Percentiles rank a stretch among this genome's conserved stretches.
phyloP scores from a whole-genome alignment of 1,140 invertebrate species.

The Leptinotarsa undecemlineata region DNA sequence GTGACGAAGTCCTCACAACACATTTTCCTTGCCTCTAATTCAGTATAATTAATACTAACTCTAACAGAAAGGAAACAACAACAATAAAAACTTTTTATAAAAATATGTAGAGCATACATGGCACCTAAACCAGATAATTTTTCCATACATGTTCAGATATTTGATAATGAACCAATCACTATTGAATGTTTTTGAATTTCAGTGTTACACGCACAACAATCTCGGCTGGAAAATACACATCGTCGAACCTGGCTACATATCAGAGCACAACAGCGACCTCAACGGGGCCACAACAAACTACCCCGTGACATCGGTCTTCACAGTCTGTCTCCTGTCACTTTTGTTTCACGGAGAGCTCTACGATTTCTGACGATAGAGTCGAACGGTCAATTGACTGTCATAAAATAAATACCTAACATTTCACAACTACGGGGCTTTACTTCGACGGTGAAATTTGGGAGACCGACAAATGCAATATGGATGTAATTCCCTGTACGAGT shows the following conservation, averaged over 20 bases:
- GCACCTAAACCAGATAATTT: too few relatives aligned
- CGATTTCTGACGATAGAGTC: constrained; percentile 1
- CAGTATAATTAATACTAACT: too few relatives aligned
- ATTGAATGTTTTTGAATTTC: constrained; percentile 39
- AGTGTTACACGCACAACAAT: constrained; percentile 91
- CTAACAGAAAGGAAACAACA: too few relatives aligned
- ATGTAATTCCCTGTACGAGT: background rate
- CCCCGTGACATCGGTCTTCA: background rate
- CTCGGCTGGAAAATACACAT: constrained; percentile 94
- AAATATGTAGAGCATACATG: too few relatives aligned
- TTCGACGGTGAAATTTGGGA: too few relatives aligned
- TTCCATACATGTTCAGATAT: too few relatives aligned
- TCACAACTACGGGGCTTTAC: background rate
- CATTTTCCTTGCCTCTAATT: too few relatives aligned
- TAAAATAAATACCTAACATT: background rate
- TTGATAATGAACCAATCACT: too few relatives aligned
- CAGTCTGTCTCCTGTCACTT: background rate
- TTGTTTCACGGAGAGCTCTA: background rate
- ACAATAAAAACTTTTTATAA: too few relatives aligned
- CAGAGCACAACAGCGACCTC: constrained; percentile 36
- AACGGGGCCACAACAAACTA: background rate
- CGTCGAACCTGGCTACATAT: constrained; percentile 66
- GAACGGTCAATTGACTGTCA: background rate
- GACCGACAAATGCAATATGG: too few relatives aligned
- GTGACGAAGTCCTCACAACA: too few relatives aligned